Evolutionary conservation across 2,113 vertebrate species (phyloP).

Genomic region (Hemiscyllium ocellatum): DNA sequence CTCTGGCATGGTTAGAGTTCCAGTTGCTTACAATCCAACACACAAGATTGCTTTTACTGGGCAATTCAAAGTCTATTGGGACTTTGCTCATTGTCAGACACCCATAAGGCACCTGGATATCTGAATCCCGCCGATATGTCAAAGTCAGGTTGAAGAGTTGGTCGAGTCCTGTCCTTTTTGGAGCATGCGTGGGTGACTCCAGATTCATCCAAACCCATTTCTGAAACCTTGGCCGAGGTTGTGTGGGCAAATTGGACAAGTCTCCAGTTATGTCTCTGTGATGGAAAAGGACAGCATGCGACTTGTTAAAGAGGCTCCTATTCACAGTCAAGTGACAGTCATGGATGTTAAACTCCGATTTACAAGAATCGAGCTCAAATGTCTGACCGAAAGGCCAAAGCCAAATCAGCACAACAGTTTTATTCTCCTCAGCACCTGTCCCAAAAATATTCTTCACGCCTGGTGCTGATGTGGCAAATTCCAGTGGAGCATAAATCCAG

Average conservation of each 20-base stretch:
- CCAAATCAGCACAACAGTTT: conserved; percentile 87
- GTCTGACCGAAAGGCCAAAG: conserved; percentile 93
- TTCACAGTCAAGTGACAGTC: conserved; percentile 87
- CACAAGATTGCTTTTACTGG: conserved; percentile 86
- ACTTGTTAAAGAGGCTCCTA: conserved; percentile 79
- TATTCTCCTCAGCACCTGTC: conserved; percentile 71
- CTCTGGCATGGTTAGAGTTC: conserved; percentile 83
- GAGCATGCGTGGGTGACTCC: conserved; percentile 88
- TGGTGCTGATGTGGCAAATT: conserved; percentile 77
- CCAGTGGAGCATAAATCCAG: conserved; percentile 83
- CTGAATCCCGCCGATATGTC: conserved; percentile 84
- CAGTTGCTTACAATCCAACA: conserved; percentile 98
- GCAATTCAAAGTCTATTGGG: conserved; percentile 78
- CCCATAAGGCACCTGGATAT: conserved; percentile 96
- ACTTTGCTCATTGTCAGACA: conserved; percentile 74
- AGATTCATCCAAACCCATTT: conserved; percentile 99
- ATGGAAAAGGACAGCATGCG: conserved; percentile 85
- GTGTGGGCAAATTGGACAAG: conserved; percentile 82
- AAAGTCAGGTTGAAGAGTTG: conserved; percentile 91
- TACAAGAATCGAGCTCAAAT: conserved; percentile 78
- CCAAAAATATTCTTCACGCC: conserved; percentile 84
- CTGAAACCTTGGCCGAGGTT: conserved; percentile 80
- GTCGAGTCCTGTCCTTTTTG: conserved; percentile 81
- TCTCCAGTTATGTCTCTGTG: conserved; percentile 86
- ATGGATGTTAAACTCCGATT: conserved; percentile 81